These are phyloP conservation scores for Melanotus villosus DNA, from an alignment of 2,888 invertebrate genomes.

Conservation along the genomic window DNA sequence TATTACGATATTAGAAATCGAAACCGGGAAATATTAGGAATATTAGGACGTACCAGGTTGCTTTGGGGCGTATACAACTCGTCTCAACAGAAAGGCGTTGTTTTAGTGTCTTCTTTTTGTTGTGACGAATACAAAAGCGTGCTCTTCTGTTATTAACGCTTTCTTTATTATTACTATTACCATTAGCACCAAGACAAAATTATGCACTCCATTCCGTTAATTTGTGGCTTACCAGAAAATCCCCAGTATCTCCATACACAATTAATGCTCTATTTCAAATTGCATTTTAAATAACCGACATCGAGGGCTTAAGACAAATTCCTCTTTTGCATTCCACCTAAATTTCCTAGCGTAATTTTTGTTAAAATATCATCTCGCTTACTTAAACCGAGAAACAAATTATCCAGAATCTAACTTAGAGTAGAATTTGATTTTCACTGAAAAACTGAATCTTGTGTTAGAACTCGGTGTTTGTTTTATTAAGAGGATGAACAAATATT, in stretches of 20 bases:
- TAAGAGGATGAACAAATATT: conserved; percentile 51
- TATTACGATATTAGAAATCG: not conserved
- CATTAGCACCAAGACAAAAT: not conserved
- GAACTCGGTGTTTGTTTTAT: conserved; percentile 45
- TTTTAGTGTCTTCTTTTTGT: not conserved
- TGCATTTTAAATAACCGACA: conserved; percentile 45
- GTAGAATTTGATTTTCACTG: not conserved
- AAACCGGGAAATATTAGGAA: conserved; percentile 9
- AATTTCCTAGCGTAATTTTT: conserved; percentile 5
- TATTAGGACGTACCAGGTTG: too few relatives aligned
- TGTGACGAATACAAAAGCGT: conserved; percentile 9
- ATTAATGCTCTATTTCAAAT: conserved; percentile 37
- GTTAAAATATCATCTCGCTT: not conserved
- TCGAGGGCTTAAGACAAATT: conserved; percentile 13
- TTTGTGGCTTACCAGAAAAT: conserved; percentile 23
- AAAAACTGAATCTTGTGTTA: conserved; percentile 13
- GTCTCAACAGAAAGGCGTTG: not conserved
- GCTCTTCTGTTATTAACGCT: conserved; percentile 7
- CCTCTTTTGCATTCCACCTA: conserved; percentile 23
- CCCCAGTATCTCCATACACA: conserved; percentile 26
- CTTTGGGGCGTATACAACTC: not conserved
- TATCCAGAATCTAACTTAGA: not conserved
- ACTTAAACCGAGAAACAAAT: not conserved
- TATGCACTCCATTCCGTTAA: conserved; percentile 16
- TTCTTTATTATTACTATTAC: conserved; percentile 10